Base-by-base conservation (phyloP, 2,888 invertebrate species). In the Caenorhabditis doughertyi region DNA sequence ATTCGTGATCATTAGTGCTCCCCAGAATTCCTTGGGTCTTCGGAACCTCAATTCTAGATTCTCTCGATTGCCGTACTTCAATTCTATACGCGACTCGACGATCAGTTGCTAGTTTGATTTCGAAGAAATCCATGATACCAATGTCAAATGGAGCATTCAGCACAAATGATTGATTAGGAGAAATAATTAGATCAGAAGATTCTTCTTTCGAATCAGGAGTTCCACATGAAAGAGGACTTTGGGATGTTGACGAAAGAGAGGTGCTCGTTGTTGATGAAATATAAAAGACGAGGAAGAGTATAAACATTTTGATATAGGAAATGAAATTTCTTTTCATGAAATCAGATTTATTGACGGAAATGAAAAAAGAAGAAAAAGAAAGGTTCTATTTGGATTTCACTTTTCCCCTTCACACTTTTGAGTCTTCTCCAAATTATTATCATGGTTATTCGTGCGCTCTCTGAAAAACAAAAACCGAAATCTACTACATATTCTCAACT, bases 131-230 rank as follows among this genome's bases (percentile, higher is more conserved):
- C 21, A 21, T 21, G 32, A 29, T 35, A 16, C 35, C 8, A 7
- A 56, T 56, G 18, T 56, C 56, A 29, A 56, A 56, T 56, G 56
- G 56, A 35, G 56, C 56, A n/a, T 56, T 56, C 32, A 56, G 35
- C 7, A 35, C 7, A 18, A 32, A 51, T 51, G 21, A 32, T 11
- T 23, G 4, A 16, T 21, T 32, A 4, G 51, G 65, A 29, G 18
- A 27, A 23, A 29, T 32, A 4, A 4, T 9, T 9, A 32, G 21
- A 35, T 51, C 18, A 16, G 51, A 32, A 18, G 47, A 21, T 23
- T 11, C 1, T 25, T 39, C 42, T 2, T 2, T 60, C 35, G n/a
- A 21, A 21, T 42, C 42, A 18, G 42, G 23, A 25, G 53, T 44
- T 42, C 60, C 39, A 42, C 60, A 60, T 35, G 29, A 11, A 25